phyloP scores from a whole-genome alignment of 2,888 invertebrate species.

The Lycophotia porphyrea region DNA sequence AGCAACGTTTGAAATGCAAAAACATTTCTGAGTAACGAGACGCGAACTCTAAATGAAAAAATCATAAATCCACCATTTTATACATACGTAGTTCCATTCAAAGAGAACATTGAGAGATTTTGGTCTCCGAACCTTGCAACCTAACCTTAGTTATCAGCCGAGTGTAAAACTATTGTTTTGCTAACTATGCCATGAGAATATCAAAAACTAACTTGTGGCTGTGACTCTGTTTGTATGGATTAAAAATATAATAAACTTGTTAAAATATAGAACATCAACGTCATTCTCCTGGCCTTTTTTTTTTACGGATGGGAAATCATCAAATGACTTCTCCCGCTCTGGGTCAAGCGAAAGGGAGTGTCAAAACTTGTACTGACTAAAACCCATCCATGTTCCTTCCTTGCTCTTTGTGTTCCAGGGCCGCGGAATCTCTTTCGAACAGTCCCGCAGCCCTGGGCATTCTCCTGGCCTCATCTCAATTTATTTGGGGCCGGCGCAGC shows the following conservation, averaged over 20 bases:
- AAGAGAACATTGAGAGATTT: slow-evolving; percentile 50
- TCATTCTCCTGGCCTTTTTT: neutral
- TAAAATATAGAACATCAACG: too few relatives aligned
- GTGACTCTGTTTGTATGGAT: neutral
- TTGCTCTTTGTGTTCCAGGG: too few relatives aligned
- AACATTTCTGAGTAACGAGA: neutral
- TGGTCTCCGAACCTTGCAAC: slow-evolving; percentile 50
- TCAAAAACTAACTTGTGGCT: neutral
- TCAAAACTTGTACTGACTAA: too few relatives aligned
- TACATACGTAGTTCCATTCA: slow-evolving; percentile 20
- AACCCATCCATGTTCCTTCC: too few relatives aligned
- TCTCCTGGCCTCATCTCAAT: neutral
- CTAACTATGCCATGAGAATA: slow-evolving; percentile 53
- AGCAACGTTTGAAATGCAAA: neutral
- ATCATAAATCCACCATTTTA: slow-evolving; percentile 32
- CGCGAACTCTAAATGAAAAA: slow-evolving; percentile 32
- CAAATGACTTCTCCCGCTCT: too few relatives aligned
- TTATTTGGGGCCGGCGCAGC: too few relatives aligned
- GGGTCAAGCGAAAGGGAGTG: too few relatives aligned
- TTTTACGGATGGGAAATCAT: too few relatives aligned
- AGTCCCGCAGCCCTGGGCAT: too few relatives aligned
- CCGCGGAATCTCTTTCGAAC: too few relatives aligned
- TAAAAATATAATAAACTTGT: too few relatives aligned
- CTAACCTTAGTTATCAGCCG: slow-evolving; percentile 58
- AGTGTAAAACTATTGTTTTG: slow-evolving; percentile 64